Evolutionary conservation across 2,797 vertebrate species (phyloP), one percentile per base, ranked within the genome.

Genomic region (Pipistrellus kuhlii): DNA sequence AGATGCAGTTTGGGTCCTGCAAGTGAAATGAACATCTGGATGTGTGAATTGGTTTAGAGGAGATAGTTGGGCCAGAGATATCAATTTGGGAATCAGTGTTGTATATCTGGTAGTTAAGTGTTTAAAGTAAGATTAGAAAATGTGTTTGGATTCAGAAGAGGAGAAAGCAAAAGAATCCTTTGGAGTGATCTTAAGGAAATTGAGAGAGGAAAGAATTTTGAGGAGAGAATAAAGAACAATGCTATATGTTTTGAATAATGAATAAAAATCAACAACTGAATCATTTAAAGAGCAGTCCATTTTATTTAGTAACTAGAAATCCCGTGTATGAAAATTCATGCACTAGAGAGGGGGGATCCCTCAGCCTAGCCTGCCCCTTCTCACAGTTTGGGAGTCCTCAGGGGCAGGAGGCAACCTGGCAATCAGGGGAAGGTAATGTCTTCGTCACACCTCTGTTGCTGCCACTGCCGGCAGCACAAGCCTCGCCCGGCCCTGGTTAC

Each of bases 71-170:
- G 27, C 6, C 69, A 69, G 69, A 68, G 71, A 78, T 55, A 73
- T 0, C 81, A 20, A 32, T 94, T 92, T 84, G 66, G 75, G 30
- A 78, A 57, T 90, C n/a, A 77, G 38, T 35, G 2, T 75, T 75
- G 27, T 2, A 5, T 25, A 76, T 7, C 46, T 87, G 62, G 7
- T 59, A 68, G 44, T 41, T 62, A 68, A 71, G 23, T 80, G 27
- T 77, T 55, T 72, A 72, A 38, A 20, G 15, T 64, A 85, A 89
- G 68, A 86, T 76, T 38, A 57, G 38, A 91, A 94, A 90, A 72
- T 35, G 57, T 25, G 20, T 62, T 90, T 94, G 57, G 44, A 88
- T 84, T 87, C 41, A 90, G 71, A 88, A 82, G 51, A 78, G 32
- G n/a, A 95, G 3, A 55, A 88, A 23, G 13, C 14, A 80, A 81